Base-by-base conservation (phyloP, 1,140 invertebrate species). In the Drosophila ercepeae region DNA sequence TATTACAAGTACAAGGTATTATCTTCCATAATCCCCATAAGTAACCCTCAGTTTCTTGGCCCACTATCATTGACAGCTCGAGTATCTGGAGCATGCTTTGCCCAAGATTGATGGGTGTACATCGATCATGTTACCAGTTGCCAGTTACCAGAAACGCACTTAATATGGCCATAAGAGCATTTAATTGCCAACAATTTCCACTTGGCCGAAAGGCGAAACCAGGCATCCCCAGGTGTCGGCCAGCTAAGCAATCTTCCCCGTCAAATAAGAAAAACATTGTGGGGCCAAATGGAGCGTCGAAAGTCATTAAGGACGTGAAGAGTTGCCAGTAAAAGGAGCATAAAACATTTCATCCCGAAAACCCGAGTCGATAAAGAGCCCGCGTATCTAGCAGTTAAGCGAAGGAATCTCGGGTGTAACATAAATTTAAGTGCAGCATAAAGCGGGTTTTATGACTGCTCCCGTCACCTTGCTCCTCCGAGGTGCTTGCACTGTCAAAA, bases 401-500 rank as follows among this genome's bases (percentile, higher is more conserved):
- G n/a, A 50, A 70, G 73, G 69, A 88, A 86, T 88, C 82, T 88
- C 83, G 69, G 67, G 83, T 78, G 82, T 82, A 88, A 82, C 82
- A 88, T 88, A 88, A 82, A 88, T 88, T 89, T 88, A 82, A 88
- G 78, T 88, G 83, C 83, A 75, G 68, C 76, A 86, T 88, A 82
- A 88, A 89, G 77, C 78, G 70, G 53, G 54, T 78, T 88, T 88
- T 88, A 89, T 89, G 83, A 68, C 75, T 53, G 51, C 64, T 16
- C 60, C 49, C 61, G 63, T 53, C 68, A 52, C 51, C 61, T 54
- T 34, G 14, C 13, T 32, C 19, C 23, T 3, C 16, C 14, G 45
- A 50, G 75, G 46, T 64, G 18, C 60, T 61, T 75, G 76, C 76
- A 78, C 65, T 77, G 61, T 61, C 75, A 69, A 79, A 79, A 75